These are phyloP conservation scores for Onchidella celtica DNA, from an alignment of 2,888 invertebrate species.

Conservation along the genomic window DNA sequence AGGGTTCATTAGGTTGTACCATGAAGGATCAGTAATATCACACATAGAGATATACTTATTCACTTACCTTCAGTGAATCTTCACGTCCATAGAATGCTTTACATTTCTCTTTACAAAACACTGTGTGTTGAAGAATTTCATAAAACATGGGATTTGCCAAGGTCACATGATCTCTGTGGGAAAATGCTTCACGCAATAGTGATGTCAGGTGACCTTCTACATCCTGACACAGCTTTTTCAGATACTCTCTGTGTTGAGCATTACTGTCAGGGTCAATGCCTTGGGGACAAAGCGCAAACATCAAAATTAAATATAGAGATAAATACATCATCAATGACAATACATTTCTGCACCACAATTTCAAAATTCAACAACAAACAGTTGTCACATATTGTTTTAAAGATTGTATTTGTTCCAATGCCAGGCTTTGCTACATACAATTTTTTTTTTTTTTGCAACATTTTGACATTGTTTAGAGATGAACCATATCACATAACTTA, in stretches of 20 bases:
- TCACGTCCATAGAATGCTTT: constrained; percentile 73
- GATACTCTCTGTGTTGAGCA: constrained; percentile 85
- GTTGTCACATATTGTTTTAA: too few relatives aligned
- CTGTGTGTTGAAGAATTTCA: constrained; percentile 73
- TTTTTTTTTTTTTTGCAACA: too few relatives aligned
- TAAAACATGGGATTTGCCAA: constrained; percentile 84
- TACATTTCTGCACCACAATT: too few relatives aligned
- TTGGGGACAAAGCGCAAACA: constrained; percentile 44
- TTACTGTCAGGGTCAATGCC: constrained; percentile 81
- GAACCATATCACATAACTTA: too few relatives aligned
- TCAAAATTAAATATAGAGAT: too few relatives aligned
- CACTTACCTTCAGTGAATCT: constrained; percentile 80
- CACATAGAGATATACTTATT: not conserved
- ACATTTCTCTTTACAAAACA: constrained; percentile 72
- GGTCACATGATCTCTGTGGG: constrained; percentile 77
- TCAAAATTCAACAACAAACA: too few relatives aligned
- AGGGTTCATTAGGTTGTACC: not conserved
- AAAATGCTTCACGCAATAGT: constrained; percentile 83
- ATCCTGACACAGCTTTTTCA: constrained; percentile 85
- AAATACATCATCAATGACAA: too few relatives aligned
- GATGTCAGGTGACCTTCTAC: constrained; percentile 86
- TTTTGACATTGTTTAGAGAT: too few relatives aligned
- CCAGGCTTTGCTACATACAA: too few relatives aligned
- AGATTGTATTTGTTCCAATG: too few relatives aligned
- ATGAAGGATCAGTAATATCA: not conserved